Base-by-base conservation (phyloP, 2,797 vertebrate species). In the Aphelocoma californica region DNA sequence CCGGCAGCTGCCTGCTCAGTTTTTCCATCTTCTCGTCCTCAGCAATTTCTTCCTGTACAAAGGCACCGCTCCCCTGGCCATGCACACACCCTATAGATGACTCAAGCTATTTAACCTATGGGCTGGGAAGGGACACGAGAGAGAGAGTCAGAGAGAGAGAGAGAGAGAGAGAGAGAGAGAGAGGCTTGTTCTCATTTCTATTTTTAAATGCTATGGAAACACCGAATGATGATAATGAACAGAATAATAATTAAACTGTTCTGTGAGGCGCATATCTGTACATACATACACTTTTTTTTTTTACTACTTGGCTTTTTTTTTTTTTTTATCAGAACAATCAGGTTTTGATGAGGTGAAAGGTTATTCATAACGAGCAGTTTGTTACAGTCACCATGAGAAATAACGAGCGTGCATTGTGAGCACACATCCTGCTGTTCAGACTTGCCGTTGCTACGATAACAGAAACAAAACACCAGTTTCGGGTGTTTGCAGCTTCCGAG, bases 361-460 rank as follows among this genome's bases (percentile, higher is more conserved):
- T 81, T 77, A 16, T 9, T 51, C 7, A 2, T 38, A 87, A 79
- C 10, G 58, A 92, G 64, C 6, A 3, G 91, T 65, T 88, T 92
- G 61, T 88, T 79, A 28, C 50, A 82, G 67, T 62, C 81, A 66
- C 53, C 38, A 28, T n/a, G 74, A 74, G 86, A 90, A 92, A 69
- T 60, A 75, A 95, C 1, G 15, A 93, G 91, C 7, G 1, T 36
- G 1, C 54, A 25, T n/a, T 9, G 5, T 79, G 70, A 86, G 93
- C 75, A 32, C 89, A 56, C 42, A 88, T 93, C 94, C 96, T 92
- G 80, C 81, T 88, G 72, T 60, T 91, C 48, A 19, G 91, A 91
- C 93, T 94, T 87, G 77, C 77, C 4, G 81, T 97, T 97, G 92
- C 96, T 94, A 95, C 88, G 94, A 94, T 64, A 96, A 97, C 93